Evolutionary conservation across 1,140 invertebrate genomes (phyloP).

Genomic region (Psilanteris sp.): DNA sequence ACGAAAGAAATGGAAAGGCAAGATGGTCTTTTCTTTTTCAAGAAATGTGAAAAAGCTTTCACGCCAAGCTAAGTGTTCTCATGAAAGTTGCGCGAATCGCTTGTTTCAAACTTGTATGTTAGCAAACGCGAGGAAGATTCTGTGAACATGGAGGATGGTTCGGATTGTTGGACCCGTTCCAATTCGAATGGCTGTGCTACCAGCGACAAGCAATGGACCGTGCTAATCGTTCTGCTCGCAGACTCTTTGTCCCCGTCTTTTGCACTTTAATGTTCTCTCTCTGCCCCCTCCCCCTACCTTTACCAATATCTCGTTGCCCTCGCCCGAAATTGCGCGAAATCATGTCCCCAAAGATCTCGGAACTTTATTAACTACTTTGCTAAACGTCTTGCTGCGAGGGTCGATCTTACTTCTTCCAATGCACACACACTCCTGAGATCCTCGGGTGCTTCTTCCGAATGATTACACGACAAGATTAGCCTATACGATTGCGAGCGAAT

Average conservation of each 20-base stretch:
- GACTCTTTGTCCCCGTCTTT: slow-evolving; percentile 64
- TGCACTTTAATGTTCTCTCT: slow-evolving; percentile 8
- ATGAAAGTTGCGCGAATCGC: slow-evolving; percentile 63
- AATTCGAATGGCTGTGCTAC: slow-evolving; percentile 74
- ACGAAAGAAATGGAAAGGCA: neutral
- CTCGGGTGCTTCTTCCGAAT: slow-evolving; percentile 40
- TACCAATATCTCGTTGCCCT: no score
- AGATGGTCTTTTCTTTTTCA: slow-evolving; percentile 46
- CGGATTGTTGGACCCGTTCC: slow-evolving; percentile 72
- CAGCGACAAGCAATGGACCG: slow-evolving; percentile 73
- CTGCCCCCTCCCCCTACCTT: no score
- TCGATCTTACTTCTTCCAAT: slow-evolving; percentile 24
- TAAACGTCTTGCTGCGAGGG: slow-evolving; percentile 57
- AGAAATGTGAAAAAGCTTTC: slow-evolving; percentile 62
- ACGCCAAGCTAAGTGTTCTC: slow-evolving; percentile 58
- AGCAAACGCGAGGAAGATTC: slow-evolving; percentile 65
- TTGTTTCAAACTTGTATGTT: slow-evolving; percentile 67
- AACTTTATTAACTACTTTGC: slow-evolving; percentile 67
- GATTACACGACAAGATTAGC: slow-evolving; percentile 53
- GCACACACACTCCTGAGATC: slow-evolving; percentile 10
- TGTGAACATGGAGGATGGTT: slow-evolving; percentile 67
- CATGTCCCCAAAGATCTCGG: slow-evolving; percentile 67
- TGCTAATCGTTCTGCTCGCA: slow-evolving; percentile 75
- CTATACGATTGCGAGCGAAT: slow-evolving; percentile 16
- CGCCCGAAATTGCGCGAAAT: slow-evolving; percentile 68